These are phyloP conservation scores for Xanthorhoe designata DNA, from an alignment of 2,888 invertebrate genomes.

Conservation along the genomic window DNA sequence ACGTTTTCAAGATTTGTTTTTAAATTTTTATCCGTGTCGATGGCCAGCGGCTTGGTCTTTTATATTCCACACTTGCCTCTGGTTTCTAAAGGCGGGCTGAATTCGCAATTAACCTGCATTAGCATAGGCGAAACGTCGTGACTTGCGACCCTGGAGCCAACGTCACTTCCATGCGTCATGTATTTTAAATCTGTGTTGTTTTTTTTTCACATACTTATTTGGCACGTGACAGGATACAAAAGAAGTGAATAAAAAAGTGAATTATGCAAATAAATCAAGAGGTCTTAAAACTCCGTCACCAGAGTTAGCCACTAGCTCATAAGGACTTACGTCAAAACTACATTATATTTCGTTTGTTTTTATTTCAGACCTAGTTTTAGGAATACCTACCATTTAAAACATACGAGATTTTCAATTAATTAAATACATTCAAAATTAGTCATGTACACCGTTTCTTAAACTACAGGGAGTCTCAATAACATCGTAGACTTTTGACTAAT, in stretches of 20 bases:
- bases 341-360: no score
- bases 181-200: slow-evolving; percentile 9
- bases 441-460: not conserved
- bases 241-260: not conserved
- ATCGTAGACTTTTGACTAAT: not conserved
- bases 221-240: slow-evolving; percentile 6
- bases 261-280: not conserved
- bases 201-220: slow-evolving; percentile 2
- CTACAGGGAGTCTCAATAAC: slow-evolving; percentile 2
- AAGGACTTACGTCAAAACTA: not conserved
- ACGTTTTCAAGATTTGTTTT: slow-evolving; percentile 14
- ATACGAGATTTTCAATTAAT: not conserved
- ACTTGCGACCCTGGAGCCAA: slow-evolving; percentile 47
- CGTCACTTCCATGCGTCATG: slow-evolving; percentile 38
- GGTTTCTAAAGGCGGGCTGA: slow-evolving; percentile 74
- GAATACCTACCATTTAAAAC: no score
- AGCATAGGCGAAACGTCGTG: slow-evolving; percentile 63
- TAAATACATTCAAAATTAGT: not conserved
- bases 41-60: slow-evolving; percentile 48
- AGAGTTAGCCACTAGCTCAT: no score
- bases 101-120: slow-evolving; percentile 78
- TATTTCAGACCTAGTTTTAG: no score
- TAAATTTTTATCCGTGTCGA: slow-evolving; percentile 21
- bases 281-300: no score
- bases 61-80: slow-evolving; percentile 64